Evolutionary conservation across 2,888 invertebrate species (phyloP).

Genomic region (Meandrusa payeni): DNA sequence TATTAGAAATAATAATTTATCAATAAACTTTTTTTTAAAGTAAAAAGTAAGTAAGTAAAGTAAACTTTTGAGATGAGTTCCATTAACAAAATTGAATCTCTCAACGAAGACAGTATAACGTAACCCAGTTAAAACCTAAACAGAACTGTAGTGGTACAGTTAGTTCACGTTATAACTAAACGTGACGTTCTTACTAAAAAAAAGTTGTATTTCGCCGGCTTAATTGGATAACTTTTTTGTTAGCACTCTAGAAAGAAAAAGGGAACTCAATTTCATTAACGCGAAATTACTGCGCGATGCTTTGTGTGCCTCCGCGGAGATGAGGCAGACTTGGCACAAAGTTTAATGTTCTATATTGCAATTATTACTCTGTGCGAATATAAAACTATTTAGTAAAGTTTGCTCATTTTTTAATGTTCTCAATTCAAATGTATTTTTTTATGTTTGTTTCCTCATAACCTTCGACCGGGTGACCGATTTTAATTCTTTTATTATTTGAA

Average conservation of each 20-base stretch:
- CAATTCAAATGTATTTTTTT: no score
- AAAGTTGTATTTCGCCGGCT: constrained; percentile 7
- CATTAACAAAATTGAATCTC: constrained; percentile 1
- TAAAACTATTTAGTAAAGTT: constrained; percentile 10
- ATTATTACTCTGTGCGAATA: not conserved
- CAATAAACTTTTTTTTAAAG: no score
- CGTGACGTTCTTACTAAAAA: constrained; percentile 2
- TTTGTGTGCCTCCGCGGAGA: constrained; percentile 14
- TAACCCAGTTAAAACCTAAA: constrained; percentile 3
- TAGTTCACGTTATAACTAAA: no score
- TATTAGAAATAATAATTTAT: no score
- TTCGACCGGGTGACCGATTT: no score
- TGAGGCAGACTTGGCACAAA: constrained; percentile 7
- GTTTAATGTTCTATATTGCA: constrained; percentile 9
- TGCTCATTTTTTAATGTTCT: no score
- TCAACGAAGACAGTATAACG: not conserved
- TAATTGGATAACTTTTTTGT: constrained; percentile 21
- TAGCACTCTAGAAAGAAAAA: constrained; percentile 9
- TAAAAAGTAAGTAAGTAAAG: no score
- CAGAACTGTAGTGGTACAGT: constrained; percentile 1
- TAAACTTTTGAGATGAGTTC: no score
- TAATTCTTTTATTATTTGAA: no score
- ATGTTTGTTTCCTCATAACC: no score
- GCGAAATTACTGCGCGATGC: constrained; percentile 15
- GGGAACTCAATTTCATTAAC: constrained; percentile 21